Conservation (phyloP, 2,113 vertebrate genomes). For the Ancistrus triradiatus region DNA sequence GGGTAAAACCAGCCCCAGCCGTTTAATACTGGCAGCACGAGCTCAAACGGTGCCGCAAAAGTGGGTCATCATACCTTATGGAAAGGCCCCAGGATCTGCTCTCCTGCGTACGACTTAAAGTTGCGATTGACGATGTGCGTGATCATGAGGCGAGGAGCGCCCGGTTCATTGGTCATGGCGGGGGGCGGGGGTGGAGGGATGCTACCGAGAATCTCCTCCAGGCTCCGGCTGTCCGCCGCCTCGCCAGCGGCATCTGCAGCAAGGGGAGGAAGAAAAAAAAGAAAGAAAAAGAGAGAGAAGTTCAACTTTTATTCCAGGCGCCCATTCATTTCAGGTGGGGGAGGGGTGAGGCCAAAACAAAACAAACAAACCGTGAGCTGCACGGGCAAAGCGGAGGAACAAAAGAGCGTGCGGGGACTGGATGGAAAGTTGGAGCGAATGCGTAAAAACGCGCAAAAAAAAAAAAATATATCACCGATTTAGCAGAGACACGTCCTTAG, state of each 20-base stretch:
- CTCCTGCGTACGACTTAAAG: constrained; percentile 96
- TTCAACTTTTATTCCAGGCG: constrained; percentile 59
- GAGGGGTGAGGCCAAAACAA: constrained; percentile 50
- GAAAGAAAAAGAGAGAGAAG: constrained; percentile 24
- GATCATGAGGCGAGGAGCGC: constrained; percentile 97
- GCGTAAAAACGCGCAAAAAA: background rate
- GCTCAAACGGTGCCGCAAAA: too few relatives aligned
- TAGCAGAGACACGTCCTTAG: too few relatives aligned
- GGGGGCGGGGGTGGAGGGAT: constrained; percentile 95
- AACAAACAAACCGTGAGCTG: constrained; percentile 47
- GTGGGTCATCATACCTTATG: constrained; percentile 80
- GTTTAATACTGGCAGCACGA: too few relatives aligned
- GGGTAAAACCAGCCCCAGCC: too few relatives aligned
- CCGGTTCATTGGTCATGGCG: constrained; percentile 95
- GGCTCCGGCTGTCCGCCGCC: constrained; percentile 80
- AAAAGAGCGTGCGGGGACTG: background rate
- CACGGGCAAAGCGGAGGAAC: constrained; percentile 13
- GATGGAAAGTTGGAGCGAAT: constrained; percentile 52
- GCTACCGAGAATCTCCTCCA: constrained; percentile 95
- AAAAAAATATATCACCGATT: too few relatives aligned
- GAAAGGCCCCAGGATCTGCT: constrained; percentile 92
- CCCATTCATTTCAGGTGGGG: constrained; percentile 60
- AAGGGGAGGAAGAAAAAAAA: background rate
- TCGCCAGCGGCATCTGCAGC: constrained; percentile 69
- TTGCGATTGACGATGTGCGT: constrained; percentile 96